Conservation (phyloP, 2,113 vertebrate species). For the Tachysurus vachellii region DNA sequence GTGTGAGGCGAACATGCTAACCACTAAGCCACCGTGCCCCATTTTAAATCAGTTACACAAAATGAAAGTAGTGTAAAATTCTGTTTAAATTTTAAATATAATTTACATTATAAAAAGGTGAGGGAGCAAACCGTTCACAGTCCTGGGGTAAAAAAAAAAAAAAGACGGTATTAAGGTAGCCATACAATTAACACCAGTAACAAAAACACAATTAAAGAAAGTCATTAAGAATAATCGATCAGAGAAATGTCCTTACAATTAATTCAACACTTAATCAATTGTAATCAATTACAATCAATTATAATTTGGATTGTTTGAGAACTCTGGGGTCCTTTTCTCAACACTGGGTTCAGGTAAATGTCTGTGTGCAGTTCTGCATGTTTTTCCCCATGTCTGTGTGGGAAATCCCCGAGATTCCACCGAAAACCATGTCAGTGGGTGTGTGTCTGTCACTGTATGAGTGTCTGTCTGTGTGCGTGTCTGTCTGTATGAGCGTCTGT, state of each 20-base stretch:
- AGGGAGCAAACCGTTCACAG: neutral
- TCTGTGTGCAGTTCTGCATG: neutral
- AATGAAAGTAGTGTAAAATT: neutral
- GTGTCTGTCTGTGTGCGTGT: too few species aligned
- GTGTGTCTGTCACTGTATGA: too few species aligned
- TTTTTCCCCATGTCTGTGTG: neutral
- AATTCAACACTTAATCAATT: neutral
- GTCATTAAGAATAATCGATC: neutral
- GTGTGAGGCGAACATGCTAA: too few species aligned
- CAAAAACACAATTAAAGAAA: neutral
- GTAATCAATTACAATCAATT: neutral
- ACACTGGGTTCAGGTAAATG: neutral
- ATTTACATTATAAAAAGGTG: too few species aligned
- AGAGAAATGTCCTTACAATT: neutral
- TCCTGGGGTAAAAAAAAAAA: neutral
- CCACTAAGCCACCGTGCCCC: too few species aligned
- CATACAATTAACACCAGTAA: neutral
- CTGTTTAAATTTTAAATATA: neutral
- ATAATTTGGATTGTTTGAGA: neutral
- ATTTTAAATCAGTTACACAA: neutral
- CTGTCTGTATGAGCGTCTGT: too few species aligned
- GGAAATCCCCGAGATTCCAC: neutral
- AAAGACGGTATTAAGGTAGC: neutral
- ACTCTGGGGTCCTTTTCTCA: neutral
- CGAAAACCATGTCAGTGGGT: neutral